Conservation (phyloP, 2,113 vertebrate species). For the Calonectris borealis region DNA sequence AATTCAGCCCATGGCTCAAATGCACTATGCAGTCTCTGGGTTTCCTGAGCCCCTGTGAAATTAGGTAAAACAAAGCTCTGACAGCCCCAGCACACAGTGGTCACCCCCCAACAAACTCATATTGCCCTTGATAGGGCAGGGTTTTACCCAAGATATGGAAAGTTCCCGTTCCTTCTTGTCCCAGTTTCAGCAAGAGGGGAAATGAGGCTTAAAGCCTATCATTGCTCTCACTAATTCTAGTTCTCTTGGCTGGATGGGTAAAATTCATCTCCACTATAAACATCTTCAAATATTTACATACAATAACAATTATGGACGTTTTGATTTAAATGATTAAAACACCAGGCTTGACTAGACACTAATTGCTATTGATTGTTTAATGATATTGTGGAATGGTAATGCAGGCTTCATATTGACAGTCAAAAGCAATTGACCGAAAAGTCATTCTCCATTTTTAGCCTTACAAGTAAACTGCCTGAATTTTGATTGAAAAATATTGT, state of each 20-base stretch:
- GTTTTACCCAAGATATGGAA: neutral
- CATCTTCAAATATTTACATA: conserved; percentile 71
- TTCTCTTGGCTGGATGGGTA: neutral
- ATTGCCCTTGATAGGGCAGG: neutral
- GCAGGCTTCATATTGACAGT: conserved; percentile 70
- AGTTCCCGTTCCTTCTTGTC: neutral
- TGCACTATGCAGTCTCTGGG: neutral
- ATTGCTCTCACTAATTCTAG: neutral
- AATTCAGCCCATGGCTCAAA: neutral
- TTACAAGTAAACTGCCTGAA: conserved; percentile 65
- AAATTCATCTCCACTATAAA: conserved; percentile 58
- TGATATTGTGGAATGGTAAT: conserved; percentile 71
- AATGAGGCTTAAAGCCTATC: neutral
- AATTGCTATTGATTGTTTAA: conserved; percentile 77
- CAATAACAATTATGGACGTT: conserved; percentile 67
- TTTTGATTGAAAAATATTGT: conserved; percentile 62
- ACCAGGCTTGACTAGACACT: conserved; percentile 70
- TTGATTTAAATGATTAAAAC: conserved; percentile 75
- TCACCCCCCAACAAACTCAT: neutral
- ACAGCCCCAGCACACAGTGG: neutral
- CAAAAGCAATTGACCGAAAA: conserved; percentile 72
- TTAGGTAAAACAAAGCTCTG: neutral
- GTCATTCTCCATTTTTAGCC: conserved; percentile 72
- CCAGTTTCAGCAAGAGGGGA: neutral
- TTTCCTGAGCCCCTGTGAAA: neutral